Base-by-base conservation (phyloP, 1,140 invertebrate species). In the Cotesia vestalis region DNA sequence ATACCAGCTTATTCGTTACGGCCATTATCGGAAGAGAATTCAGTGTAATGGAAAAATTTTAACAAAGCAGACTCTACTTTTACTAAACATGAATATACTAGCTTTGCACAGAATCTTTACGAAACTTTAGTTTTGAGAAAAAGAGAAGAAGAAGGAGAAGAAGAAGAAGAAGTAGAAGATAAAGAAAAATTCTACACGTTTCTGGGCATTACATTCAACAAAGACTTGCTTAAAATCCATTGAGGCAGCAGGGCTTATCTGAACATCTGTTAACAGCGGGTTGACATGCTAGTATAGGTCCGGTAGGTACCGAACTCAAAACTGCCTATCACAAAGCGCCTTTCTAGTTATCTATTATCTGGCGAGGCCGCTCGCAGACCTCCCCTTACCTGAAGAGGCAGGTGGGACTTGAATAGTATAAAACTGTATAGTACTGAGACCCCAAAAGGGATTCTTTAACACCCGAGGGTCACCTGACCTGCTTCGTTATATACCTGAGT, bases 321-420 rank as follows among this genome's bases (percentile, higher is more conserved):
- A 69, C 71, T 61, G 78, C 77, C 77, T 81, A 80, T 80, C 76
- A 83, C 78, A 81, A 83, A 85, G 80, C 78, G 75, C 66, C 77
- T 80, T 83, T 72, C 74, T 80, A 79, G 82, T 85, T 85, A 85
- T 84, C 83, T 85, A 82, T 85, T 85, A 85, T 84, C 82, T 83
- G 77, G 38, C 71, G 68, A 69, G 62, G 73, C 40, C 53, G 9
- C 36, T 17, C 14, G 59, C 5, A 40, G 40, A 12, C 71, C 46
- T 82, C 80, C 77, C 78, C 78, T 80, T 86, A 86, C 84, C 84
- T 86, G 84, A 78, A 75, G 66, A 70, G 80, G 79, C 83, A 84
- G 82, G 83, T 86, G 81, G 80, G 77, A 80, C 77, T 76, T 83
- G 78, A 86, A 84, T 85, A 81, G 77, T 62, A 66, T 55, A 66